phyloP scores from a whole-genome alignment of 2,888 invertebrate species.

The Tetragonisca angustula region DNA sequence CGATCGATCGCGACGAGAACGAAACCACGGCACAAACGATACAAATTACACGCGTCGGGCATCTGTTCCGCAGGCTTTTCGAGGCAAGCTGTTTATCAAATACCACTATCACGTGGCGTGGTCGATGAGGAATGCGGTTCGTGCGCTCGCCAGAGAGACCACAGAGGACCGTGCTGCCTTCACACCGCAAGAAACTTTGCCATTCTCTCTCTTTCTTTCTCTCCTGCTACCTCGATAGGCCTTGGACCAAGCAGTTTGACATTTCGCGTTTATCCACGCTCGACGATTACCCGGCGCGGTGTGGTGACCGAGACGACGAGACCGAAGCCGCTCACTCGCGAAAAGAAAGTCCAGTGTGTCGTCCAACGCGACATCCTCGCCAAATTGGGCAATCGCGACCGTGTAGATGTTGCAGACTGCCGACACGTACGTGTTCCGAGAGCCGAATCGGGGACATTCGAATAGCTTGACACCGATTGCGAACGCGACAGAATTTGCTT shows the following conservation, averaged over 20 bases:
- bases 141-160: slow-evolving; percentile 44
- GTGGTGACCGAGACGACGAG: slow-evolving; percentile 11
- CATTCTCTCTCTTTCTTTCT: slow-evolving; percentile 61
- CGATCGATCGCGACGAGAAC: not conserved
- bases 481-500: not conserved
- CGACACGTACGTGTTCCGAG: slow-evolving; percentile 17
- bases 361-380: not conserved
- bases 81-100: slow-evolving; percentile 8
- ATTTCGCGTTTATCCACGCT: slow-evolving; percentile 71
- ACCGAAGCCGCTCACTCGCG: not conserved
- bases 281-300: slow-evolving; percentile 9
- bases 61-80: slow-evolving; percentile 32
- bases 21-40: not conserved
- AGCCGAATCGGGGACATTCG: slow-evolving; percentile 4
- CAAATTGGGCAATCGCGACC: slow-evolving; percentile 29
- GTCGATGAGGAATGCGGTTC: slow-evolving; percentile 74
- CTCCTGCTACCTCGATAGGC: slow-evolving; percentile 63
- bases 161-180: slow-evolving; percentile 41
- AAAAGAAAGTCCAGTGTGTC: not conserved
- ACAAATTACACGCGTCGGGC: not conserved
- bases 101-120: slow-evolving; percentile 69
- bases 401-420: not conserved
- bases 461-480: not conserved
- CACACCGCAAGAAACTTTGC: slow-evolving; percentile 62
- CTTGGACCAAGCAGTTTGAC: slow-evolving; percentile 79